phyloP scores from a whole-genome alignment of 1,140 invertebrate genomes.

The Calephelis virginiensis region DNA sequence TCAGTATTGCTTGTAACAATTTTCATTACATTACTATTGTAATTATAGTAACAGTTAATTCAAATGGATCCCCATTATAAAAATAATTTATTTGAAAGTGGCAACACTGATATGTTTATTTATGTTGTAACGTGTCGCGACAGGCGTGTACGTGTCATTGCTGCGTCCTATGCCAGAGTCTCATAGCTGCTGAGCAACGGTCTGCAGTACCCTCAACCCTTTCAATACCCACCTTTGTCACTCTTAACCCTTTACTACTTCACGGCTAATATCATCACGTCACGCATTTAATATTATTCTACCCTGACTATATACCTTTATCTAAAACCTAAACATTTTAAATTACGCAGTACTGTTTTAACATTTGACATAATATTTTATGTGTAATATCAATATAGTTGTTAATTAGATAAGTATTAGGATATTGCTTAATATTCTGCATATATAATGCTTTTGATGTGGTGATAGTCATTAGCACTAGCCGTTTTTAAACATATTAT shows the following conservation, averaged over 20 bases:
- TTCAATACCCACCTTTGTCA: constrained; percentile 16
- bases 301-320: not conserved
- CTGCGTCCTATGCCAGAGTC: constrained; percentile 70
- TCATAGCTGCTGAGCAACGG: constrained; percentile 58
- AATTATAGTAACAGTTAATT: no score
- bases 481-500: not conserved
- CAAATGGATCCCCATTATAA: no score
- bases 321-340: no score
- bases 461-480: not conserved
- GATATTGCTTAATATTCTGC: no score
- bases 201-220: constrained; percentile 25
- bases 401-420: no score
- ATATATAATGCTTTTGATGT: not conserved
- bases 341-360: no score
- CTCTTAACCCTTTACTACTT: constrained; percentile 17
- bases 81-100: constrained; percentile 22
- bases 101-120: constrained; percentile 37
- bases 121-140: constrained; percentile 56
- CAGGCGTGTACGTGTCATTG: constrained; percentile 82
- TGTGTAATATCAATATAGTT: no score
- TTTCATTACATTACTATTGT: not conserved
- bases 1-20: not conserved
- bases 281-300: not conserved
- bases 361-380: no score
- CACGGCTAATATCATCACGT: constrained; percentile 20